A percentile compares a stretch with the other conserved stretches of the same genome.
These are phyloP conservation scores for Herminia tarsipennalis DNA, from an alignment of 2,888 invertebrate species.

Conservation along the genomic window DNA sequence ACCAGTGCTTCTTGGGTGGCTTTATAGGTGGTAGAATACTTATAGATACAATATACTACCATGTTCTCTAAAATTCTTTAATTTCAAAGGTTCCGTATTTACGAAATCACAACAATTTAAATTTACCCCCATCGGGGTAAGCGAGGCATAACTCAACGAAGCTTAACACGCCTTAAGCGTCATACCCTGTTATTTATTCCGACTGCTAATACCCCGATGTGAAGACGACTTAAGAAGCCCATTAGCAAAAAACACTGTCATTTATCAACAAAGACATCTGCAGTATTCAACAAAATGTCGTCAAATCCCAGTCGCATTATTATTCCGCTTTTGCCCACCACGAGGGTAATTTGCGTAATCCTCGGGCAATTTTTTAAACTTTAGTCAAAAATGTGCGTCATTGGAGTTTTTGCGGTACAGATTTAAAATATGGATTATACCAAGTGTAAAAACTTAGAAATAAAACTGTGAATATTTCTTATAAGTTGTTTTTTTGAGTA, in stretches of 20 bases:
- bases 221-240: conserved; percentile 58
- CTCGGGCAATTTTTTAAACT: conserved; percentile 51
- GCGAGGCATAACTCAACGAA: conserved; percentile 12
- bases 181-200: conserved; percentile 16
- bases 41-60: too few species aligned
- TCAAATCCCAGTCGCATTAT: conserved; percentile 71
- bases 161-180: conserved; percentile 18
- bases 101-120: not conserved
- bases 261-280: conserved; percentile 76
- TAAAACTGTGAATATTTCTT: too few species aligned
- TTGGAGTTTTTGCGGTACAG: not conserved
- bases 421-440: not conserved
- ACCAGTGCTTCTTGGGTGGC: too few species aligned
- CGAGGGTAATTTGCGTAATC: conserved; percentile 74
- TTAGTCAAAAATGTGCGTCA: conserved; percentile 15
- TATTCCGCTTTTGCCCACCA: conserved; percentile 70
- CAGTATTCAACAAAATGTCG: conserved; percentile 63
- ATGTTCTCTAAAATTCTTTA: too few species aligned
- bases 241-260: conserved; percentile 77
- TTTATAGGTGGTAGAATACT: too few species aligned
- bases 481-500: too few species aligned
- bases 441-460: not conserved
- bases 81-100: too few species aligned
- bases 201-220: conserved; percentile 47
- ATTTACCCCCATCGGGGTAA: conserved; percentile 3